phyloP scores from a whole-genome alignment of 2,113 vertebrate genomes.

The Tragelaphus strepsiceros region DNA sequence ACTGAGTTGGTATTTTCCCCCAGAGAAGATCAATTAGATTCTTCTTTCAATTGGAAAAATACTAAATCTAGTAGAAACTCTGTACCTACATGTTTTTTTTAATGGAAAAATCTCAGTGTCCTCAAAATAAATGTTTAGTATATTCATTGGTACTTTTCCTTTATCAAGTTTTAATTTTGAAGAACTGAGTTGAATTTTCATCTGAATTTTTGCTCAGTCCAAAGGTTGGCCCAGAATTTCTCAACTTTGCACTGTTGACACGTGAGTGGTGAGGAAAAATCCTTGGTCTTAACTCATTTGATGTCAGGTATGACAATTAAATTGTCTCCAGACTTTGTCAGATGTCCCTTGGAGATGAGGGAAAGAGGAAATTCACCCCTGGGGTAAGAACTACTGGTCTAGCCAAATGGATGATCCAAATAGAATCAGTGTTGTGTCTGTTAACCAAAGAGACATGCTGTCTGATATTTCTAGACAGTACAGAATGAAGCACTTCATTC shows the following conservation, averaged over 20 bases:
- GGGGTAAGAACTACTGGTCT: background rate
- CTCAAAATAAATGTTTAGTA: background rate
- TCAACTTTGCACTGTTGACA: background rate
- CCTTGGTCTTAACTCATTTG: background rate
- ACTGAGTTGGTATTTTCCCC: too few relatives aligned
- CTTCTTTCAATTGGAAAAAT: background rate
- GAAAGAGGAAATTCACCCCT: background rate
- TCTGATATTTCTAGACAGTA: background rate
- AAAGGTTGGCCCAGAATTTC: background rate
- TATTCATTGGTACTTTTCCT: background rate
- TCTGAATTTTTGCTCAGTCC: background rate
- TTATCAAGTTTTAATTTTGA: background rate
- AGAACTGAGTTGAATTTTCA: background rate
- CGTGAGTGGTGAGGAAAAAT: rapidly evolving
- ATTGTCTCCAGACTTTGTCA: background rate
- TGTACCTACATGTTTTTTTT: background rate
- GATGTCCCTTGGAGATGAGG: background rate
- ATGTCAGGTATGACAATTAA: background rate
- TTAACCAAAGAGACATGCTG: background rate
- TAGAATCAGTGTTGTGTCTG: background rate
- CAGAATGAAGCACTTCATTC: background rate
- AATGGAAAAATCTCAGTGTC: background rate
- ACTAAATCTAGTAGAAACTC: background rate
- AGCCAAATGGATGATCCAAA: background rate
- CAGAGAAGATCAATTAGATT: background rate